phyloP scores from a whole-genome alignment of 2,888 invertebrate genomes.

The Marronus borbonicus region DNA sequence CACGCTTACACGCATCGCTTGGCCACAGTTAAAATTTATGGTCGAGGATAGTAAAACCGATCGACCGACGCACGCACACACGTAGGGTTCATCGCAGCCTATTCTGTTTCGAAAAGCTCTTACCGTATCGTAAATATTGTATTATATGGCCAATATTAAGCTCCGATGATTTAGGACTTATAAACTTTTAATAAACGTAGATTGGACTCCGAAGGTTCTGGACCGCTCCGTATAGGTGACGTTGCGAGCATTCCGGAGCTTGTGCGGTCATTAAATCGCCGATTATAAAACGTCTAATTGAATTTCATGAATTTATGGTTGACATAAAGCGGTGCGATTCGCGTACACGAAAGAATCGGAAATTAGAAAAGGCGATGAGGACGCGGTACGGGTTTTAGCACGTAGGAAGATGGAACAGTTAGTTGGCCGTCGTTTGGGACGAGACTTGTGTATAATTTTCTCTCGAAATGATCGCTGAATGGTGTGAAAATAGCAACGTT shows the following conservation, averaged over 20 bases:
- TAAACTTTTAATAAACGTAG: constrained; percentile 51
- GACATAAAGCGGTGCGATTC: constrained; percentile 26
- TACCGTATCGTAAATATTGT: constrained; percentile 59
- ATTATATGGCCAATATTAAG: constrained; percentile 57
- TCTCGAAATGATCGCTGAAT: too few relatives aligned
- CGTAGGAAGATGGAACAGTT: too few relatives aligned
- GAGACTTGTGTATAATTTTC: too few relatives aligned
- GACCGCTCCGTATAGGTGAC: background rate
- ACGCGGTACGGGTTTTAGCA: too few relatives aligned
- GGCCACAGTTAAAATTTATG: constrained; percentile 52
- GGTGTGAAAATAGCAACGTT: too few relatives aligned
- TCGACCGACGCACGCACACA: constrained; percentile 21
- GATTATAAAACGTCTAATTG: constrained; percentile 48
- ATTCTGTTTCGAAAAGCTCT: constrained; percentile 54
- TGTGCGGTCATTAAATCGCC: constrained; percentile 38
- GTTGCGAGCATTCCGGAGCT: background rate
- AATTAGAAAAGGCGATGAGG: too few relatives aligned
- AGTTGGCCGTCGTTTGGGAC: too few relatives aligned
- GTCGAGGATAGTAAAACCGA: constrained; percentile 55
- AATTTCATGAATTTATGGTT: constrained; percentile 47
- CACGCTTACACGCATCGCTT: constrained; percentile 22
- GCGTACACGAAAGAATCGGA: background rate
- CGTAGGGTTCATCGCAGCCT: constrained; percentile 9
- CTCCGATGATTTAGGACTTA: constrained; percentile 51
- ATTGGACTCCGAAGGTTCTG: background rate